Conservation (phyloP, 2,113 vertebrate species). For the Leptobrachium ailaonicum region DNA sequence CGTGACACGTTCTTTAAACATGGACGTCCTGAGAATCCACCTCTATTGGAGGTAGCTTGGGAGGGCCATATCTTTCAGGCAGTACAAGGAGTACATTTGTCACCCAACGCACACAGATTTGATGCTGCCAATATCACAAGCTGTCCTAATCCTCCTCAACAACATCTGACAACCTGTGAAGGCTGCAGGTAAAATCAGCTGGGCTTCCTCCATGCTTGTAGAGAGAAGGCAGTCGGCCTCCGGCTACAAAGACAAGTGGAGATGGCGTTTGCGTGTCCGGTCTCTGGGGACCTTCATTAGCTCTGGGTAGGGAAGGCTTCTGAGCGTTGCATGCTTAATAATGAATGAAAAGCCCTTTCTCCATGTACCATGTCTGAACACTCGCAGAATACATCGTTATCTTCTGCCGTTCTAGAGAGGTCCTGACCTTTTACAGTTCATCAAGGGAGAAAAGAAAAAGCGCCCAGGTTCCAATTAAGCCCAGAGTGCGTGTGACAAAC, state of each 20-base stretch:
- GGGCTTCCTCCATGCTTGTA: neutral
- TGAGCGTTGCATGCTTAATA: slow-evolving; percentile 10
- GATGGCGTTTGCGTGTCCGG: neutral
- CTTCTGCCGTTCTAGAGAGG: neutral
- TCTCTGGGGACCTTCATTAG: slow-evolving; percentile 33
- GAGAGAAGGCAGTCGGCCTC: neutral
- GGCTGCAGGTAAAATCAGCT: neutral
- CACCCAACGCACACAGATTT: too few relatives aligned
- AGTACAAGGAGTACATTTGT: too few relatives aligned
- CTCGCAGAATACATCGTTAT: neutral
- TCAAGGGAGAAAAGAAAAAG: neutral
- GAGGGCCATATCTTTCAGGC: too few relatives aligned
- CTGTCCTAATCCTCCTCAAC: neutral
- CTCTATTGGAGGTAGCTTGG: too few relatives aligned
- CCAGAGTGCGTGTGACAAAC: neutral
- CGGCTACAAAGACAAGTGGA: neutral
- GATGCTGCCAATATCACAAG: too few relatives aligned
- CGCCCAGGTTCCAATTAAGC: slow-evolving; percentile 3
- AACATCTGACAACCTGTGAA: neutral
- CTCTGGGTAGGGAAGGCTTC: slow-evolving; percentile 5
- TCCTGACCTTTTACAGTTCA: neutral
- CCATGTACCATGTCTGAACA: slow-evolving; percentile 5
- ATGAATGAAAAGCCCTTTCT: slow-evolving; percentile 12
- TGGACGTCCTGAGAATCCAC: too few relatives aligned
- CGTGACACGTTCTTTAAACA: too few relatives aligned